A percentile compares a stretch with the other conserved stretches of the same genome.
Conservation (phyloP, 2,888 invertebrate genomes). For the Cephalotes varians region DNA sequence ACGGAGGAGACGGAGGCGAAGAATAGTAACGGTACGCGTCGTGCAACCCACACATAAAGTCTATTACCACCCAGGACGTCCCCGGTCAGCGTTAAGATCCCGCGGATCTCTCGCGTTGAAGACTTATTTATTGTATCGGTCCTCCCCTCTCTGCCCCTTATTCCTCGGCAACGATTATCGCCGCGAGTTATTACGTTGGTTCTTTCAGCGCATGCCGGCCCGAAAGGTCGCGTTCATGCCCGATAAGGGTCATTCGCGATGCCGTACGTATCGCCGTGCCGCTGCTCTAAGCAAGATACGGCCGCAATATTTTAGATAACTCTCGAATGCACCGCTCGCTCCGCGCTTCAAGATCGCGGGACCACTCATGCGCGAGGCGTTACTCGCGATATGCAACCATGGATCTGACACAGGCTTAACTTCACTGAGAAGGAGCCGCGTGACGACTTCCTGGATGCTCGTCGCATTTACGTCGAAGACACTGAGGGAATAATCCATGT, state of each 20-base stretch:
- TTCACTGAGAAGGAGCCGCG: constrained; percentile 55
- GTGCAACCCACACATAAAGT: constrained; percentile 72
- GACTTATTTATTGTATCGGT: constrained; percentile 81
- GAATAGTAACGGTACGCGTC: constrained; percentile 62
- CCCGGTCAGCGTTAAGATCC: constrained; percentile 69
- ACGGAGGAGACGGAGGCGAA: constrained; percentile 42
- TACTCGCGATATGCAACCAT: constrained; percentile 61
- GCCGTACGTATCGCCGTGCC: constrained; percentile 67
- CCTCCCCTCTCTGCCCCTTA: constrained; percentile 46
- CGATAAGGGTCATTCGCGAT: constrained; percentile 80
- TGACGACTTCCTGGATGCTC: constrained; percentile 64
- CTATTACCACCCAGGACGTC: constrained; percentile 82
- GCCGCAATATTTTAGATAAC: constrained; percentile 78
- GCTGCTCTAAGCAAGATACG: constrained; percentile 71
- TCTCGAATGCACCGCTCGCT: constrained; percentile 57
- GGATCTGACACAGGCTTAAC: constrained; percentile 65
- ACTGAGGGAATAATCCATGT: neutral
- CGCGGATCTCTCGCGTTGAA: constrained; percentile 77
- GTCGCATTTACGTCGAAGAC: constrained; percentile 32
- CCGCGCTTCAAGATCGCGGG: constrained; percentile 65
- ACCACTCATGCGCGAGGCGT: constrained; percentile 50
- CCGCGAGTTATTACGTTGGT: constrained; percentile 79
- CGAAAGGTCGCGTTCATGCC: constrained; percentile 79
- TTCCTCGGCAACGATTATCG: constrained; percentile 77
- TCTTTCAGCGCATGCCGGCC: constrained; percentile 71